These are phyloP conservation scores for Drosophila pseudotakahashii DNA, from an alignment of 2,888 invertebrate species.

Conservation along the genomic window DNA sequence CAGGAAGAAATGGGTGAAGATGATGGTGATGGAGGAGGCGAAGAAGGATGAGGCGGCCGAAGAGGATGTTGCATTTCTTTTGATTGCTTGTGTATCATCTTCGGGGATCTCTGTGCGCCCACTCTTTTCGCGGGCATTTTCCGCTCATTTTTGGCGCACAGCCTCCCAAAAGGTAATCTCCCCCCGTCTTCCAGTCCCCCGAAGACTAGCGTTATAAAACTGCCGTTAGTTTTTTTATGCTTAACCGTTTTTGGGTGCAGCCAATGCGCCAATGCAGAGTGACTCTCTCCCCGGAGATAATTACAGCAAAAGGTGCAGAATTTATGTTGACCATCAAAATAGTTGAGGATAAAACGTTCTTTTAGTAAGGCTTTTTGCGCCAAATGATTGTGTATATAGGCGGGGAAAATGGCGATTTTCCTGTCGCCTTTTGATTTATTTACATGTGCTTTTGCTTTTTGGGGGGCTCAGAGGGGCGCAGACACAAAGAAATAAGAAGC, in stretches of 20 bases:
- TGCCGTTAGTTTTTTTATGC: slow-evolving; percentile 76
- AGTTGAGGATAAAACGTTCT: slow-evolving; percentile 17
- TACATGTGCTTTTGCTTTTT: slow-evolving; percentile 42
- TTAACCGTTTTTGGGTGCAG: slow-evolving; percentile 76
- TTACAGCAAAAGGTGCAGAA: slow-evolving; percentile 31
- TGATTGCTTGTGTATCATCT: slow-evolving; percentile 80
- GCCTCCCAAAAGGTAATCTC: slow-evolving; percentile 71
- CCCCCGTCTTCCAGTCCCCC: slow-evolving; percentile 29
- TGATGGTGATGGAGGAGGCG: neutral
- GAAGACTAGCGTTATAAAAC: slow-evolving; percentile 70
- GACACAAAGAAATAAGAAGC: slow-evolving; percentile 37
- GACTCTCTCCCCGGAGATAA: slow-evolving; percentile 28
- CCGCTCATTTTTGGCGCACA: slow-evolving; percentile 57
- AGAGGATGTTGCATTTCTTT: slow-evolving; percentile 69
- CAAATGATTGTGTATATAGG: slow-evolving; percentile 19
- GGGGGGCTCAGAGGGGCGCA: slow-evolving; percentile 6
- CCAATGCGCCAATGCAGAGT: slow-evolving; percentile 15
- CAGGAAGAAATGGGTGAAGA: slow-evolving; percentile 40
- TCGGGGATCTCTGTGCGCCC: slow-evolving; percentile 65
- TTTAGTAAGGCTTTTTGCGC: slow-evolving; percentile 15
- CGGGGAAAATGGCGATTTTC: slow-evolving; percentile 29
- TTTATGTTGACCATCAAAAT: slow-evolving; percentile 42
- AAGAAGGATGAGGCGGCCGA: slow-evolving; percentile 19
- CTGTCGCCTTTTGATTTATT: slow-evolving; percentile 46
- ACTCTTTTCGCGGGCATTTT: slow-evolving; percentile 53